phyloP scores from a whole-genome alignment of 2,797 vertebrate species.

The Myotis vivesi region DNA sequence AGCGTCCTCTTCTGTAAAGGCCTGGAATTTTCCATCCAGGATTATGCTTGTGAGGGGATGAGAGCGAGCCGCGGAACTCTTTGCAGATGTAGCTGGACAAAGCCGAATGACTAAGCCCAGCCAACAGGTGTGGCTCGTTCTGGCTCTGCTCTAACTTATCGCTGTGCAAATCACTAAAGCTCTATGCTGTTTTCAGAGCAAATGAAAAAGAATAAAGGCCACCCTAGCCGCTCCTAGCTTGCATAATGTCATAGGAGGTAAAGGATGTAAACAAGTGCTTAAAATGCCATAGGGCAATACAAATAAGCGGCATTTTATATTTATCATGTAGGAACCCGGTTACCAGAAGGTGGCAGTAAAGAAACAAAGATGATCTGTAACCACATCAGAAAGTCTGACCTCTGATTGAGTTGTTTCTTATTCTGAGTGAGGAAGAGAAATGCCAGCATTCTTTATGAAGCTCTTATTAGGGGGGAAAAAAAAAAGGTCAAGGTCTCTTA shows the following conservation, averaged over 20 bases:
- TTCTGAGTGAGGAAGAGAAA: neutral
- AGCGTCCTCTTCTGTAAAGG: neutral
- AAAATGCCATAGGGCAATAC: neutral
- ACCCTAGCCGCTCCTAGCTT: neutral
- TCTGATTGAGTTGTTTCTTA: neutral
- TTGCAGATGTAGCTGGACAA: neutral
- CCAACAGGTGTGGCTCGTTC: neutral
- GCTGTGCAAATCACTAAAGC: neutral
- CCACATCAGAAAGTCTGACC: neutral
- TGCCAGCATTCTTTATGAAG: neutral
- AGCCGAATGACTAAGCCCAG: neutral
- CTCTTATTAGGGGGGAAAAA: neutral
- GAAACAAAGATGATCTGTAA: constrained; percentile 54
- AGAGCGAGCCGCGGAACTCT: neutral
- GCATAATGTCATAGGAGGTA: neutral
- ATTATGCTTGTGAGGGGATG: neutral
- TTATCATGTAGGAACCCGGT: neutral
- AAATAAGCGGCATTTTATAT: neutral
- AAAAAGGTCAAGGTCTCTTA: neutral
- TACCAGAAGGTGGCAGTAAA: constrained; percentile 85
- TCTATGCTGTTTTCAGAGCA: neutral
- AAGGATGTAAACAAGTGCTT: neutral
- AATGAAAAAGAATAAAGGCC: neutral
- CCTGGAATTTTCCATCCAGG: constrained; percentile 23
- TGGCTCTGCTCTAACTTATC: neutral